Evolutionary conservation across 2,888 invertebrate genomes (phyloP).

Genomic region (Pterobdella sp.): DNA sequence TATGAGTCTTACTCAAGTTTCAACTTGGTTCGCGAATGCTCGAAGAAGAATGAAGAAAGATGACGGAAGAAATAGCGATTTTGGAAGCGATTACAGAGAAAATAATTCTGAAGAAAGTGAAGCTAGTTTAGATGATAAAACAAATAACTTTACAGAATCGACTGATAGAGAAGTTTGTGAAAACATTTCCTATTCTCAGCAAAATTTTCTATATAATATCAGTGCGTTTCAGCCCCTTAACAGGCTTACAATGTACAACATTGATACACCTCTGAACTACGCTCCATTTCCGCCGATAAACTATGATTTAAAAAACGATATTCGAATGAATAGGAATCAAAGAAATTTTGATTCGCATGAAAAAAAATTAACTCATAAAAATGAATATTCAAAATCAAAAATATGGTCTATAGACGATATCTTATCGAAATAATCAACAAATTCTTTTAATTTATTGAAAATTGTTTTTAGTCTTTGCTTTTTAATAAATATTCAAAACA

Average conservation of each 20-base stretch:
- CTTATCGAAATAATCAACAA: background rate
- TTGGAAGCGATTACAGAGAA: background rate
- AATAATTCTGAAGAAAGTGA: background rate
- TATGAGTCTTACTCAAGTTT: conserved; percentile 13
- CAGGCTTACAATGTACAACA: background rate
- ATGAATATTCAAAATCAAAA: background rate
- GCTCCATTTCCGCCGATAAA: background rate
- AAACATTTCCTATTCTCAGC: too few relatives aligned
- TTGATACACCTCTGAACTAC: background rate
- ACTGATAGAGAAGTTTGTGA: background rate
- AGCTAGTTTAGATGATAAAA: background rate
- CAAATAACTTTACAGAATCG: background rate
- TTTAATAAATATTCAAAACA: too few relatives aligned
- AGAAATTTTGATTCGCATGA: background rate
- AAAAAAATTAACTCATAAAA: background rate
- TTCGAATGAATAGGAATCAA: background rate
- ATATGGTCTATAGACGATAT: background rate
- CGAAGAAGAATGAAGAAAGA: conserved; percentile 10
- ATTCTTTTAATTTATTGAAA: background rate
- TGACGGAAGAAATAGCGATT: background rate
- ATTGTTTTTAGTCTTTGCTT: background rate
- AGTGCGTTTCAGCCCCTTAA: too few relatives aligned
- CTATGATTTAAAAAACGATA: background rate
- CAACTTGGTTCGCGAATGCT: conserved; percentile 22
- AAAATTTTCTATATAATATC: too few relatives aligned